Conservation (phyloP, 2,113 vertebrate species). For the Anthoscopus minutus region DNA sequence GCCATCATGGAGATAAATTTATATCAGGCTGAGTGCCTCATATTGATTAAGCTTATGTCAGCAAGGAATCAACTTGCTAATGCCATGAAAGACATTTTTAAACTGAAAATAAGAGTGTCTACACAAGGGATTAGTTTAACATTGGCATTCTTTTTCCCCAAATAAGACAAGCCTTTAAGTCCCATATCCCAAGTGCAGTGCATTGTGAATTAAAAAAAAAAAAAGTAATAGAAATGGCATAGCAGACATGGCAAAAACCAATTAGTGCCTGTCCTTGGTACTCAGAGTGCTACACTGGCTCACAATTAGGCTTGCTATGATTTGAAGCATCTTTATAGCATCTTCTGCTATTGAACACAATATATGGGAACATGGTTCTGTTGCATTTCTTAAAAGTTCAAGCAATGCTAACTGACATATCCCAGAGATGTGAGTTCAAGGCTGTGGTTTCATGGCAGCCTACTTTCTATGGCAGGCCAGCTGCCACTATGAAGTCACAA, state of each 20-base stretch:
- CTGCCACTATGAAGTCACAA: background rate
- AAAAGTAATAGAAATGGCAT: background rate
- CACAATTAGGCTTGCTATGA: background rate
- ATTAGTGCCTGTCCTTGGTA: background rate
- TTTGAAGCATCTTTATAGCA: slow-evolving; percentile 4
- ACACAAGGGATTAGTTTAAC: background rate
- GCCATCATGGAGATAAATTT: background rate
- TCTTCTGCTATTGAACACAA: background rate
- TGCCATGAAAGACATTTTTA: slow-evolving; percentile 36
- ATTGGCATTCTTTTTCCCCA: background rate
- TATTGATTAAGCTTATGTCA: slow-evolving; percentile 52
- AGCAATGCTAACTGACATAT: background rate
- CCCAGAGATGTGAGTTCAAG: background rate
- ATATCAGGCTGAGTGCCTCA: background rate
- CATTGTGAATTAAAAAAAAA: background rate
- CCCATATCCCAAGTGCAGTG: background rate
- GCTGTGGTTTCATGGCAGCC: background rate
- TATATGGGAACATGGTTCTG: background rate
- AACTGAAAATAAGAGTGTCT: slow-evolving; percentile 9
- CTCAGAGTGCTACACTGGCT: background rate
- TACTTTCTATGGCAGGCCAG: background rate
- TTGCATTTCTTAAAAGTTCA: background rate
- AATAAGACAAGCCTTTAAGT: background rate
- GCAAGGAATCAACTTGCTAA: slow-evolving; percentile 37
- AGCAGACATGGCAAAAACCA: background rate